Percentiles rank a stretch among this genome's conserved stretches.
Evolutionary conservation across 2,113 vertebrate species (phyloP).

Genomic region (Zosterops hypoxanthus): DNA sequence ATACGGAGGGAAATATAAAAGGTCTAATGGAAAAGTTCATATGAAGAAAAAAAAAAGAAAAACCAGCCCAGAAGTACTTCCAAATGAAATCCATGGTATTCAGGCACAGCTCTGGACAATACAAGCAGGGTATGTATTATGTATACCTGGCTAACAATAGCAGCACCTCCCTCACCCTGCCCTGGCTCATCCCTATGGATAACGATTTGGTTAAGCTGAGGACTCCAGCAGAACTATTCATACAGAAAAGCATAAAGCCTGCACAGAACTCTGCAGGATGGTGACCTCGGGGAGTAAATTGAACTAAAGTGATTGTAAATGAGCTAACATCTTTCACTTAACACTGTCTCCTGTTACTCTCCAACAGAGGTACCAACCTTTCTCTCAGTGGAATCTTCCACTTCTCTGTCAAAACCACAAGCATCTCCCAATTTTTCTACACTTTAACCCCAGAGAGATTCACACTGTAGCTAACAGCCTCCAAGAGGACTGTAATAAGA

Average conservation of each 20-base stretch:
- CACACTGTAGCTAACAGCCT: constrained; percentile 41
- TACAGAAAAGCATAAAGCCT: not conserved
- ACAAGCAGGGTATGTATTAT: not conserved
- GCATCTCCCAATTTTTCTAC: constrained; percentile 68
- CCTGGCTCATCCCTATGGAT: not conserved
- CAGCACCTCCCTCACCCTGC: not conserved
- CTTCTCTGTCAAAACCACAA: constrained; percentile 61
- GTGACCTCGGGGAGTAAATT: constrained; percentile 31
- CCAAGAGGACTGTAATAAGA: constrained; percentile 38
- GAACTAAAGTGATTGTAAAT: constrained; percentile 62
- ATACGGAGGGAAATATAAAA: not conserved
- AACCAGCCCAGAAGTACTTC: not conserved
- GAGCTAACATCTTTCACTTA: constrained; percentile 63
- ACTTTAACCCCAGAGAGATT: constrained; percentile 55
- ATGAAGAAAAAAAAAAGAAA: not conserved
- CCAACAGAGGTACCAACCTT: constrained; percentile 40
- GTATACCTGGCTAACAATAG: constrained; percentile 11
- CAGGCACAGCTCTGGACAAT: not conserved
- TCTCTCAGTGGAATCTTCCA: constrained; percentile 56
- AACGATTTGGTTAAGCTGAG: constrained; percentile 19
- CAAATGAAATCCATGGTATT: not conserved
- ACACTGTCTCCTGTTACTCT: constrained; percentile 41
- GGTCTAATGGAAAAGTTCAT: not conserved
- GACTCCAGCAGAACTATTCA: constrained; percentile 1
- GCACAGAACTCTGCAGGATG: not conserved